Conservation (phyloP, 2,797 vertebrate genomes). For the Characodon lateralis region DNA sequence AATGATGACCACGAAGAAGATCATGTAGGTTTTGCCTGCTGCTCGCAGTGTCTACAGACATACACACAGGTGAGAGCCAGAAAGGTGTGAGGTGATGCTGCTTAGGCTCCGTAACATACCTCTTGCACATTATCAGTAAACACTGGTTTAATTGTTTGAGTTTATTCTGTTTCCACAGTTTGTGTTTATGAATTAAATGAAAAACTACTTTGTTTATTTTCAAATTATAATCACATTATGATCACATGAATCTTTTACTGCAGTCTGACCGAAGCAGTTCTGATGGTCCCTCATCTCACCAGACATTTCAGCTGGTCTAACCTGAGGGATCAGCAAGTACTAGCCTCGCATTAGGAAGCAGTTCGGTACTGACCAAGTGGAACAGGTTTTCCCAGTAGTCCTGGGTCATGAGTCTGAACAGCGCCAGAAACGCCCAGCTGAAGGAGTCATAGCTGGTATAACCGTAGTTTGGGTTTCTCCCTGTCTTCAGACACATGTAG, state of each 20-base stretch:
- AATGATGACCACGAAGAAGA: slow-evolving; percentile 95
- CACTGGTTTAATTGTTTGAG: no score
- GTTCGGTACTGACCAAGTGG: slow-evolving; percentile 81
- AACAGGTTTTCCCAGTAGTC: slow-evolving; percentile 98
- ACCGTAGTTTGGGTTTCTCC: slow-evolving; percentile 92
- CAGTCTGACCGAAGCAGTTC: background rate
- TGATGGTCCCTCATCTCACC: background rate
- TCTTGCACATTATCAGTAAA: no score
- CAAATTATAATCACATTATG: background rate
- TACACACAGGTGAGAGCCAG: background rate
- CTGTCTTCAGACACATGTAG: slow-evolving; percentile 86
- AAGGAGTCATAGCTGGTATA: slow-evolving; percentile 95
- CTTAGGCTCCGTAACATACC: no score
- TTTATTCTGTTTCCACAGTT: no score
- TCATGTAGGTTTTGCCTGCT: slow-evolving; percentile 95
- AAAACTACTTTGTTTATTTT: no score
- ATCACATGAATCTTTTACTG: no score
- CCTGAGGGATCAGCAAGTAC: background rate
- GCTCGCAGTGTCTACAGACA: slow-evolving; percentile 87
- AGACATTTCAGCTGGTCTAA: background rate
- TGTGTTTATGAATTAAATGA: no score
- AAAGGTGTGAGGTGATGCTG: background rate
- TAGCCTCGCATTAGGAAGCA: background rate
- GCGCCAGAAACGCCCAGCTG: slow-evolving; percentile 93
- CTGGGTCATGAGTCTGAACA: slow-evolving; percentile 96